A percentile compares a stretch with the other conserved stretches of the same genome.
These are phyloP conservation scores for Anastrepha obliqua DNA, from an alignment of 1,140 invertebrate genomes.

Conservation along the genomic window DNA sequence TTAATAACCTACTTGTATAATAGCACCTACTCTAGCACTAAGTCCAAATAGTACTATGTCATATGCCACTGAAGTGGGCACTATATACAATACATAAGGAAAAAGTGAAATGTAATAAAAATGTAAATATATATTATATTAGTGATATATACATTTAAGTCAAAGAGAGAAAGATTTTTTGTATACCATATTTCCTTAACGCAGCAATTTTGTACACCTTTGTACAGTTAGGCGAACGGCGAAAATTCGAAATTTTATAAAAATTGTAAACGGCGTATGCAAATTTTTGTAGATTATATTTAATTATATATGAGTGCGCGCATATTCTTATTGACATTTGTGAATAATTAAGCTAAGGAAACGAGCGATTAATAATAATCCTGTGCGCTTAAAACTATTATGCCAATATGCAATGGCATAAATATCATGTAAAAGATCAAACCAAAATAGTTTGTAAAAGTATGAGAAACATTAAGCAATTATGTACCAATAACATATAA, in stretches of 20 bases:
- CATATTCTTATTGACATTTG: neutral
- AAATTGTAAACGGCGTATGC: neutral
- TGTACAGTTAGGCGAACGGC: neutral
- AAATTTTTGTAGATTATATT: too few species aligned
- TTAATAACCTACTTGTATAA: conserved; percentile 72
- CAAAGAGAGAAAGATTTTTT: conserved; percentile 13
- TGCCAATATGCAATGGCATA: neutral
- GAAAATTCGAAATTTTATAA: neutral
- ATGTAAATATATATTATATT: conserved; percentile 3
- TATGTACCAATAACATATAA: neutral
- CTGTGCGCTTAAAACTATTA: neutral
- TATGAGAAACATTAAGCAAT: neutral
- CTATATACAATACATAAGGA: neutral
- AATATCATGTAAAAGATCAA: neutral
- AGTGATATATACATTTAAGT: conserved; percentile 5
- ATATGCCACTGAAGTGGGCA: neutral
- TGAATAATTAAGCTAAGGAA: neutral
- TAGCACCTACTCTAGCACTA: conserved; percentile 63
- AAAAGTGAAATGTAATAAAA: neutral
- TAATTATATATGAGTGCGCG: too few species aligned
- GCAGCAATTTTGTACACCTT: neutral
- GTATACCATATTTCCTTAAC: conserved; percentile 20
- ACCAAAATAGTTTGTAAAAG: neutral
- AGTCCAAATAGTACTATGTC: conserved; percentile 42
- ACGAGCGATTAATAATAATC: neutral